Percentiles rank a stretch among this genome's conserved stretches.
phyloP scores from a whole-genome alignment of 2,113 vertebrate genomes.

The Natator depressus region DNA sequence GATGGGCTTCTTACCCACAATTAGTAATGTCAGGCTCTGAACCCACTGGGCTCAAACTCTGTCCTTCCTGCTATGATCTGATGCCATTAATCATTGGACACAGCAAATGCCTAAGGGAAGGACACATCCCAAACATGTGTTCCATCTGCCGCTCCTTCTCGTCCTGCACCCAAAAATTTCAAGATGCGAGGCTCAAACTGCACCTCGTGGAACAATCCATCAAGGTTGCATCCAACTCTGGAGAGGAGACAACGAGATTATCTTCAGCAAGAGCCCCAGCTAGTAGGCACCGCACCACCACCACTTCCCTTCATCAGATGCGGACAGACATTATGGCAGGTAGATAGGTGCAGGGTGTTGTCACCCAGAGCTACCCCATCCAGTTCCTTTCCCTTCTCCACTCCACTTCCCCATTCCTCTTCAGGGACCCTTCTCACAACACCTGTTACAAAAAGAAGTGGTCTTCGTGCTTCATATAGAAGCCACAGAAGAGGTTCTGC shows the following conservation, averaged over 20 bases:
- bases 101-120: background rate
- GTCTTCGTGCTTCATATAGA: background rate
- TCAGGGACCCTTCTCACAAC: background rate
- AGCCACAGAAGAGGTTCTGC: background rate
- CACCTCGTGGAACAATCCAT: background rate
- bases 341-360: background rate
- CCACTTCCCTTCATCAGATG: background rate
- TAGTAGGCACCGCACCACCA: background rate
- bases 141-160: background rate
- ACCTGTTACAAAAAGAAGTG: background rate
- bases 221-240: background rate
- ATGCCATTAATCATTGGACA: background rate
- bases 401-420: background rate
- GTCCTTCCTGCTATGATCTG: background rate
- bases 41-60: background rate
- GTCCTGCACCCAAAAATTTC: background rate
- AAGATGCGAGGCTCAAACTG: background rate
- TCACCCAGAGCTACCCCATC: background rate
- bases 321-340: background rate
- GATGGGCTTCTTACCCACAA: background rate
- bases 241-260: background rate
- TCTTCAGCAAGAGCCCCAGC: background rate
- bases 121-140: background rate
- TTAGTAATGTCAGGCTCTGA: background rate
- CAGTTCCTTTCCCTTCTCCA: background rate